phyloP scores from a whole-genome alignment of 2,888 invertebrate species.

The Chorisops tibialis region DNA sequence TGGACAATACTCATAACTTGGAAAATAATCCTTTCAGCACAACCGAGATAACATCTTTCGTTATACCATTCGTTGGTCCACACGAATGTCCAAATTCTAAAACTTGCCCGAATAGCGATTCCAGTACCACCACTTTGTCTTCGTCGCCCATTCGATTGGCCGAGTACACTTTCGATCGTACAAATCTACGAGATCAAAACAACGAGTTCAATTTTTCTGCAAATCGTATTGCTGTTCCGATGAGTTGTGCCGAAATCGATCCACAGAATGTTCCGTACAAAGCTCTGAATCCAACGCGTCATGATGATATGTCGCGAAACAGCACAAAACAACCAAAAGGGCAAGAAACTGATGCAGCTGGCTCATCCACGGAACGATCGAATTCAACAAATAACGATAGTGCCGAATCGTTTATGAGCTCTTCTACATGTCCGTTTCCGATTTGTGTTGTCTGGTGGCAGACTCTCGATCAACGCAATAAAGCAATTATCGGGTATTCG shows the following conservation, averaged over 20 bases:
- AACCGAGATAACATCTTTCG: conserved; percentile 50
- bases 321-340: neutral
- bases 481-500: conserved; percentile 69
- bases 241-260: conserved; percentile 29
- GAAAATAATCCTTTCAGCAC: conserved; percentile 43
- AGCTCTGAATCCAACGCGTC: conserved; percentile 42
- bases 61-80: conserved; percentile 52
- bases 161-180: conserved; percentile 17
- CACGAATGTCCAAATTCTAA: conserved; percentile 52
- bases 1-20: conserved; percentile 41
- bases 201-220: conserved; percentile 21
- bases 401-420: conserved; percentile 50
- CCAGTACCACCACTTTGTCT: conserved; percentile 5
- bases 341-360: conserved; percentile 9
- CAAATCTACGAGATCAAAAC: neutral
- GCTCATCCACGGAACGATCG: neutral
- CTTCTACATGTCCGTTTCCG: conserved; percentile 54
- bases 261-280: conserved; percentile 26
- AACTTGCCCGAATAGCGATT: conserved; percentile 48
- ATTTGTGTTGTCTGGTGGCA: conserved; percentile 74
- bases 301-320: conserved; percentile 40
- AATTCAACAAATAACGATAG: conserved; percentile 44
- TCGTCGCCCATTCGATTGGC: conserved; percentile 21
- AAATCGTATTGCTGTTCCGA: conserved; percentile 28
- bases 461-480: conserved; percentile 67